Percentiles rank a stretch among this genome's conserved stretches.
Conservation (phyloP, 2,888 invertebrate genomes). For the Metacarcinus magister region DNA sequence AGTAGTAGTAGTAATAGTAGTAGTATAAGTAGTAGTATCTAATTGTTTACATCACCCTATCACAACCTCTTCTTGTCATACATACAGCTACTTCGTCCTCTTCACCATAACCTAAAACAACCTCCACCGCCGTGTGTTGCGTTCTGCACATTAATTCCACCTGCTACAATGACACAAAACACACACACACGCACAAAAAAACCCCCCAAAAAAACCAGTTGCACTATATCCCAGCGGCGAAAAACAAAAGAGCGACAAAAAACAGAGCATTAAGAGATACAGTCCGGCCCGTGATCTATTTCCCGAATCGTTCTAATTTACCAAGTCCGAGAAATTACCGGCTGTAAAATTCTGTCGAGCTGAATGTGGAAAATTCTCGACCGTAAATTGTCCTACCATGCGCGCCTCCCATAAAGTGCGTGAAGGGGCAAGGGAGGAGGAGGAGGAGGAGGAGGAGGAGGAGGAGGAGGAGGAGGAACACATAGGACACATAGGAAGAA, state of each 20-base stretch:
- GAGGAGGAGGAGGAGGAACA: neutral
- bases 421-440: neutral
- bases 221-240: neutral
- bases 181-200: neutral
- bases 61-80: neutral
- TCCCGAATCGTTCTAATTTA: neutral
- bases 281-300: neutral
- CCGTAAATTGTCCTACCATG: constrained; percentile 26
- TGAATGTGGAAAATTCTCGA: constrained; percentile 1
- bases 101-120: neutral
- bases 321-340: constrained; percentile 27
- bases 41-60: neutral
- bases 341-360: constrained; percentile 30
- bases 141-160: neutral
- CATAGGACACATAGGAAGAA: too few relatives aligned
- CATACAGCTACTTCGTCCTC: neutral
- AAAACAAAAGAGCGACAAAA: neutral
- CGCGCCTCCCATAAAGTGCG: neutral
- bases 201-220: neutral
- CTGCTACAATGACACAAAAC: neutral
- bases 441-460: neutral
- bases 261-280: neutral
- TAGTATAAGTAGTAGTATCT: neutral
- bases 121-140: neutral
- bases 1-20: neutral